These are phyloP conservation scores for Myrmecobius fasciatus DNA, from an alignment of 2,113 vertebrate genomes.

Conservation along the genomic window DNA sequence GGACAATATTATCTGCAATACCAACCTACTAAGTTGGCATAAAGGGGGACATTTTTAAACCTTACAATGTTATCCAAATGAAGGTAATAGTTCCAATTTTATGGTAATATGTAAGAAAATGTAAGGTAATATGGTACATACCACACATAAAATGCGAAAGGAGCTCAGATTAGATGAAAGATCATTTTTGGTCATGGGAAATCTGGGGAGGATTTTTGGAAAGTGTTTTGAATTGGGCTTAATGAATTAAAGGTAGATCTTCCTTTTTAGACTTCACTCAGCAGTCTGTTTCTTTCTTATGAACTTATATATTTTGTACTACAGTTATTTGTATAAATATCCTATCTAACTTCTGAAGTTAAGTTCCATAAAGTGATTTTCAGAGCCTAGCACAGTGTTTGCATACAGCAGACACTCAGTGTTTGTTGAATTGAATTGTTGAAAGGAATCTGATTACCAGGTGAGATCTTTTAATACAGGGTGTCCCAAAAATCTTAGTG, in stretches of 20 bases:
- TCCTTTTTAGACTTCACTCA: neutral
- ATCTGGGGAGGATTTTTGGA: neutral
- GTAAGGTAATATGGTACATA: neutral
- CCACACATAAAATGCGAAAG: neutral
- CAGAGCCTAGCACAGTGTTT: neutral
- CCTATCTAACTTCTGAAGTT: neutral
- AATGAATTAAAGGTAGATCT: neutral
- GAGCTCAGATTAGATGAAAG: neutral
- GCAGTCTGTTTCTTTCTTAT: neutral
- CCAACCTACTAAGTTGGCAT: neutral
- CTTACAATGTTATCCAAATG: neutral
- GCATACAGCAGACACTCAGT: neutral
- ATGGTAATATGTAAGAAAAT: neutral
- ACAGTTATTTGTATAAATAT: neutral
- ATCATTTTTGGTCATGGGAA: neutral
- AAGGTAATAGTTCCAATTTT: neutral
- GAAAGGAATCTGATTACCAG: neutral
- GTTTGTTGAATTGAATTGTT: neutral
- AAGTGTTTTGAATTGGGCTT: neutral
- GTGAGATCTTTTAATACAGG: neutral
- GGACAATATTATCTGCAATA: neutral
- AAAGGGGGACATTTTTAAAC: neutral
- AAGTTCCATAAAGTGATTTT: neutral
- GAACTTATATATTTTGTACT: neutral
- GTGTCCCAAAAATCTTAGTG: neutral